Percentiles rank a stretch among this genome's conserved stretches.
These are phyloP conservation scores for Struthio camelus DNA, from an alignment of 2,113 vertebrate species.

Conservation along the genomic window DNA sequence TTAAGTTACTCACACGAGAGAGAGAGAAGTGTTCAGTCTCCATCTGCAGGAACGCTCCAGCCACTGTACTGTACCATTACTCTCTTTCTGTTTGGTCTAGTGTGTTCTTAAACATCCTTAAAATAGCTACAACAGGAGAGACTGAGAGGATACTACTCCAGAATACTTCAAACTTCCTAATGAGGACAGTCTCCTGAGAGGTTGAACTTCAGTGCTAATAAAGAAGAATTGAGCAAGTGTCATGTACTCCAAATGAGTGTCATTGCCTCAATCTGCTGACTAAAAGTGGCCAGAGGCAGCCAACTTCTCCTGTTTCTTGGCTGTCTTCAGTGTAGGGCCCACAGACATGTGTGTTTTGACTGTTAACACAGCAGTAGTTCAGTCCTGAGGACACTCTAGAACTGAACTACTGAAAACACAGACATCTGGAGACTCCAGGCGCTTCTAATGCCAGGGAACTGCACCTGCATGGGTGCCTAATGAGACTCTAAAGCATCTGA, in stretches of 20 bases:
- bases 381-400: neutral
- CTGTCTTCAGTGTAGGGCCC: neutral
- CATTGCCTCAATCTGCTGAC: neutral
- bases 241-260: neutral
- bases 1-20: neutral
- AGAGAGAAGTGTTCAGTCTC: neutral
- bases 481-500: neutral
- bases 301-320: neutral
- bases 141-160: neutral
- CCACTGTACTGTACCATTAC: neutral
- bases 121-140: neutral
- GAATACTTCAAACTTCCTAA: neutral
- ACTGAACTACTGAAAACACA: neutral
- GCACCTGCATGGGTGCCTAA: neutral
- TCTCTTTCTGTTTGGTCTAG: neutral
- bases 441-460: neutral
- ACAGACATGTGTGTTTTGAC: neutral
- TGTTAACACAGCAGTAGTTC: neutral
- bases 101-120: neutral
- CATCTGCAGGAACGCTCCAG: neutral
- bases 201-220: neutral
- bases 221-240: neutral
- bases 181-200: accelerated
- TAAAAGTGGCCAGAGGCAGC: neutral
- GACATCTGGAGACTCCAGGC: neutral